These are phyloP conservation scores for Quiscalus mexicanus DNA, from an alignment of 2,113 vertebrate species.

Conservation along the genomic window DNA sequence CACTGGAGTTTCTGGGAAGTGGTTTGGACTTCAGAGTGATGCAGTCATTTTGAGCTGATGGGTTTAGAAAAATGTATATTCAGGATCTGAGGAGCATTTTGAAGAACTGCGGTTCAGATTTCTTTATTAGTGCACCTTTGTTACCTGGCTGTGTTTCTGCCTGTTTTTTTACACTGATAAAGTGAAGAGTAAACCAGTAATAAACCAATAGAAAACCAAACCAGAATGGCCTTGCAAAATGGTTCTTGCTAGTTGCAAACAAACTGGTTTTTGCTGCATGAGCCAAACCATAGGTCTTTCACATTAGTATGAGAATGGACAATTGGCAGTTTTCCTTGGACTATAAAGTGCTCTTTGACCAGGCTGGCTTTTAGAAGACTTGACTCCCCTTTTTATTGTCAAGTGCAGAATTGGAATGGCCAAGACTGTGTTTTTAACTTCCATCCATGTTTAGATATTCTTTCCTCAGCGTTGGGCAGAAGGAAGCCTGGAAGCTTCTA, in stretches of 20 bases:
- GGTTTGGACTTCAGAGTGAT: not conserved
- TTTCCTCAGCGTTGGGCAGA: not conserved
- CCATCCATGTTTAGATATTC: not conserved
- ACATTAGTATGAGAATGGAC: not conserved
- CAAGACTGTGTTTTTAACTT: not conserved
- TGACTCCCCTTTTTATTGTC: not conserved
- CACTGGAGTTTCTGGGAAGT: not conserved
- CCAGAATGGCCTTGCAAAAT: not conserved
- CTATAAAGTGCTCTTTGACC: not conserved
- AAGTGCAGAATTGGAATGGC: not conserved
- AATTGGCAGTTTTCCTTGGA: not conserved
- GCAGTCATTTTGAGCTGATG: not conserved
- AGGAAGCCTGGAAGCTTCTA: not conserved
- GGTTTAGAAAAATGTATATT: not conserved
- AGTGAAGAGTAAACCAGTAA: not conserved
- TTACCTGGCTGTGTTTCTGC: not conserved
- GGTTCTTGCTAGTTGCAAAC: not conserved
- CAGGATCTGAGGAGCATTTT: not conserved
- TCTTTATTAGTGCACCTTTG: not conserved
- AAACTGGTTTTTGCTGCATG: not conserved
- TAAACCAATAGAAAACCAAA: not conserved
- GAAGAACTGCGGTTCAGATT: not conserved
- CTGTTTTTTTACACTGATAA: not conserved
- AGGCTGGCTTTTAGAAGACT: not conserved
- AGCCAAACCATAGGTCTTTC: not conserved